These are phyloP conservation scores for Aulostomus chinensis DNA, from an alignment of 2,797 vertebrate species.

Conservation along the genomic window DNA sequence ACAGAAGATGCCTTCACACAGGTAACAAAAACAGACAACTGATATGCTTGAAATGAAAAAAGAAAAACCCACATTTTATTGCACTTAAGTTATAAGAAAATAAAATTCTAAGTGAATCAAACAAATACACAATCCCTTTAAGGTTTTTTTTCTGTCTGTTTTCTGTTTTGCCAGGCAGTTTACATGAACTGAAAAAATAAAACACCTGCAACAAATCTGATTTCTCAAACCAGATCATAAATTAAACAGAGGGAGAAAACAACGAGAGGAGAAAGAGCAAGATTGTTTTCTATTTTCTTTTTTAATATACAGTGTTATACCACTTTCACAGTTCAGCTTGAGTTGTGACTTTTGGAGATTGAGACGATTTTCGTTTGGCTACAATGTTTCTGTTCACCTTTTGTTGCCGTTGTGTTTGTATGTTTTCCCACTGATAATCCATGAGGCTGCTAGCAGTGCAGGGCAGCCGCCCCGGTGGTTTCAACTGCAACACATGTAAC, in stretches of 20 bases:
- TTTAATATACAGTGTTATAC: constrained; percentile 99
- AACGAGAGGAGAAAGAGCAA: constrained; percentile 86
- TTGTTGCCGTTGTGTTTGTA: constrained; percentile 71
- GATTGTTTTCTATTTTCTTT: constrained; percentile 80
- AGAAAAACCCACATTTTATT: constrained; percentile 98
- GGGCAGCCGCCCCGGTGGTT: constrained; percentile 73
- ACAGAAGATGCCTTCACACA: constrained; percentile 81
- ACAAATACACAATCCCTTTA: constrained; percentile 99
- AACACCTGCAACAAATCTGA: constrained; percentile 96
- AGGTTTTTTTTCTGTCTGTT: constrained; percentile 89
- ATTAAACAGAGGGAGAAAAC: constrained; percentile 88
- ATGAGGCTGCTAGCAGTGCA: constrained; percentile 54
- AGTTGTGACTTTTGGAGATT: constrained; percentile 98
- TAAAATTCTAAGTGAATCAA: constrained; percentile 99
- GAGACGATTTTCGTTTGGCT: constrained; percentile 90
- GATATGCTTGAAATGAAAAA: constrained; percentile 85
- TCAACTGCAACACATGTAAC: constrained; percentile 85
- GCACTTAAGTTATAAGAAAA: constrained; percentile 99
- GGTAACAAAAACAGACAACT: constrained; percentile 83
- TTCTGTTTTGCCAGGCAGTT: constrained; percentile 97
- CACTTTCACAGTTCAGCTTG: constrained; percentile 99
- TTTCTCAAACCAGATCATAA: constrained; percentile 99
- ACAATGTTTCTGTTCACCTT: constrained; percentile 77
- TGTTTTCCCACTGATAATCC: constrained; percentile 75
- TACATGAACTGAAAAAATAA: constrained; percentile 96